Evolutionary conservation across 2,888 invertebrate species (phyloP), one percentile per base, ranked within the genome.

Genomic region (Macrosoma leucophasiata): DNA sequence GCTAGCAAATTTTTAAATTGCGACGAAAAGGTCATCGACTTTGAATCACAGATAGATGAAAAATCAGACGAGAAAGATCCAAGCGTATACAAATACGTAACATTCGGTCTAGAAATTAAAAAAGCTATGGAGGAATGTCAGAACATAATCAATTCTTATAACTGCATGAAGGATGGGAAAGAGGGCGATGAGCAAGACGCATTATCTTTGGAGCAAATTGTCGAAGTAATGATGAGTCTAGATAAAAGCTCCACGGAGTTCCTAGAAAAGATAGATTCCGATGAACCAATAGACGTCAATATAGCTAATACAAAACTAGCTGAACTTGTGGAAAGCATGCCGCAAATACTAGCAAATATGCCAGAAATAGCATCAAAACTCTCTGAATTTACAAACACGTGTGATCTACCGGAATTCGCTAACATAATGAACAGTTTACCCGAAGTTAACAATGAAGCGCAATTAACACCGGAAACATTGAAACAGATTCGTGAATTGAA

Each of bases 71-170:
- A 58, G 4, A 74, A 70, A 39, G 78, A 79, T 15, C 62, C 68
- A 0, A 73, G 68, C 23, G 59, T 77, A 0, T 72, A 72, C 22
- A 82, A 79, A 15, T 79, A 81, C 19, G 74, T 79, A 0, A 72
- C 73, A 0, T 79, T 81, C 13, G 79, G 84, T 0, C 18, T 81
- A 13, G 79, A 82, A 55, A 77, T 84, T 3, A 84, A 81, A 37
- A 81, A 76, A 41, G 81, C 81, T 0, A 79, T 84, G 76, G 84
- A 82, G 34, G 81, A 82, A 21, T 81, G 82, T 39, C 79, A 82
- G 52, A 77, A 78, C 44, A 78, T 82, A 11, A 82, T 82, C 2
- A 76, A 78, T 25, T 75, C 79, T 0, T 79, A 77, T 12, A 76
- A 74, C 41, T 67, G 58, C 40, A 65, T 67, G 30, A 68, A 66